Base-by-base conservation (phyloP, 2,888 invertebrate species). In the Coelopa pilipes region DNA sequence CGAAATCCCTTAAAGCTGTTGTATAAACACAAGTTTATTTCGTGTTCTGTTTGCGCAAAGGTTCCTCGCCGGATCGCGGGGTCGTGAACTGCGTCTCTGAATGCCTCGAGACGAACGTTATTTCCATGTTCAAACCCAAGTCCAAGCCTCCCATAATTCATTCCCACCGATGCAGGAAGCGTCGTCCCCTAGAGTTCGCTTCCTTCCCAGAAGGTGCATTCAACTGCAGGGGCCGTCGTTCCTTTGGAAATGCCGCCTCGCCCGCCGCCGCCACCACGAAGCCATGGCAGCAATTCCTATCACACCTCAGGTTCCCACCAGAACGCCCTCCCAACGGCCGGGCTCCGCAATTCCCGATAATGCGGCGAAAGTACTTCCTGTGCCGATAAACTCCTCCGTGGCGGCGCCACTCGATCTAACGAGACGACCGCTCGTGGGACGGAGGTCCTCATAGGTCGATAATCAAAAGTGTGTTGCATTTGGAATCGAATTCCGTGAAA, bases 321-420 rank as follows among this genome's bases (percentile, higher is more conserved):
- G 47, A 65, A 65, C 45, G n/a, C 19, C 53, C 70, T 19, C 62
- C 49, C 62, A 62, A 70, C 17, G 45, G 46, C 68, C 68, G 24
- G 55, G 55, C 46, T 34, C 34, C 7, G 34, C 34, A 34, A 34
- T 34, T 34, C 34, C 34, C 34, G 34, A 34, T 34, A 34, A 34
- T 47, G n/a, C 15, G 19, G 17, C 53, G 34, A 62, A 50, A 70
- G n/a, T 63, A 62, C 45, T 70, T 70, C 70, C 63, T 70, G 50
- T 63, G 11, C 50, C 46, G 34, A 34, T 34, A 34, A 7, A 2
- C 34, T 34, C 34, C 4, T 34, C 34, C 34, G 34, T 34, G 15
- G 24, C 60, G 62, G 63, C 62, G 70, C 62, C 70, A 63, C 50
- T 49, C 24, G 45, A 45, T 34, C 47, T 3, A 17, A 46, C 24